Percentiles rank a stretch among this genome's conserved stretches.
These are phyloP conservation scores for Parazoanthus darwini DNA, from an alignment of 92 coral and sea anemone species.

Conservation along the genomic window DNA sequence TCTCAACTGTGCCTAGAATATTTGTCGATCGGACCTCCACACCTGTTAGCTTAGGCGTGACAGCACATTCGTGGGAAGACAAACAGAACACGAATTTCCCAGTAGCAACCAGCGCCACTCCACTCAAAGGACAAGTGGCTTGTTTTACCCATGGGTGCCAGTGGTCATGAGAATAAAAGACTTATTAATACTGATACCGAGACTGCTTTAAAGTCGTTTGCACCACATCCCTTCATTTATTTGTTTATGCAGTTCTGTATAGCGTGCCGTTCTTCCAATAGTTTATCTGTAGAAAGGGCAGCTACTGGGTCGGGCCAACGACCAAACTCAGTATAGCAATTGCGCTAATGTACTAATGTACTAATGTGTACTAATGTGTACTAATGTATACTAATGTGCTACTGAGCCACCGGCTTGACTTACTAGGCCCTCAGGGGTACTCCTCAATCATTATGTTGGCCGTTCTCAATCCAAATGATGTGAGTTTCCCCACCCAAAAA, in stretches of 20 bases:
- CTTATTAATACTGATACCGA: no score
- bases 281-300: neutral
- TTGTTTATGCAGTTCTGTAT: no score
- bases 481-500: neutral
- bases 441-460: neutral
- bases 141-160: neutral
- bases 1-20: neutral
- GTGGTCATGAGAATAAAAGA: neutral
- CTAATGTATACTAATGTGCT: neutral
- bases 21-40: neutral
- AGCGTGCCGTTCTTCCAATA: no score
- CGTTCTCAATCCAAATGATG: neutral
- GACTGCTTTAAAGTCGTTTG: no score
- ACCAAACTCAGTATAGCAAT: neutral
- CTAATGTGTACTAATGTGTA: neutral
- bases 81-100: constrained; percentile 20
- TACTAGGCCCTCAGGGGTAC: neutral
- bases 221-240: no score
- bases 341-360: neutral
- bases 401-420: neutral
- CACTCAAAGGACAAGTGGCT: neutral
- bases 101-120: constrained; percentile 9
- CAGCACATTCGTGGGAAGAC: constrained; percentile 15
- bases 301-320: neutral
- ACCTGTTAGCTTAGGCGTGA: constrained; percentile 11